These are phyloP conservation scores for Aurelia aurita complex sp. Pacific DNA, from an alignment of 30 jellyfish, hydroid and myxozoan species.

Conservation along the genomic window DNA sequence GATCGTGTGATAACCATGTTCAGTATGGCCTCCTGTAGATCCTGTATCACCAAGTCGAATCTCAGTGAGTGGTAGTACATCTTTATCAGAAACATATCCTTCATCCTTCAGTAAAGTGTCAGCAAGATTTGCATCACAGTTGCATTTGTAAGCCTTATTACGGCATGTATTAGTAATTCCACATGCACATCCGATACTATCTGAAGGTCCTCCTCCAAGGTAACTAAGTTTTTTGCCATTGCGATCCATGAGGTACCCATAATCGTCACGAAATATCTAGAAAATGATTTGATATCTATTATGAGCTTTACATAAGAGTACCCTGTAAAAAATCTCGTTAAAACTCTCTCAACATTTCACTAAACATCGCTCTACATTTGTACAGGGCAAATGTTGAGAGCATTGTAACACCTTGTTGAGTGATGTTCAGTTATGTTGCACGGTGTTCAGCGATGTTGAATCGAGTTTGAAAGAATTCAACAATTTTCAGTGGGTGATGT, in stretches of 20 bases:
- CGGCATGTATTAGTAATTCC: constrained; percentile 51
- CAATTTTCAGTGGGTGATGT: too few species aligned
- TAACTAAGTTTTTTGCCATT: constrained; percentile 4
- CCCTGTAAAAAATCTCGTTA: too few species aligned
- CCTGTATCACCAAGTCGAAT: constrained; percentile 51
- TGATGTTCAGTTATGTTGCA: too few species aligned
- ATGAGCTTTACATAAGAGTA: too few species aligned
- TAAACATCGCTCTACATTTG: too few species aligned
- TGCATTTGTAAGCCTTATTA: constrained; percentile 13
- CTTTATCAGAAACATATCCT: constrained; percentile 36
- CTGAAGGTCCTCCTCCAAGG: constrained; percentile 59
- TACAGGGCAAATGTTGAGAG: too few species aligned
- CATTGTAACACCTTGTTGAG: too few species aligned
- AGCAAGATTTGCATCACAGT: constrained; percentile 45
- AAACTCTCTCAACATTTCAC: too few species aligned
- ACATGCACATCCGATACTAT: constrained; percentile 67
- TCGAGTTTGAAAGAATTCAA: too few species aligned
- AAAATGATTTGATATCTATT: too few species aligned
- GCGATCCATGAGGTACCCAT: constrained; percentile 21
- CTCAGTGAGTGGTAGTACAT: constrained; percentile 47
- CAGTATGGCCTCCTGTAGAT: constrained; percentile 16
- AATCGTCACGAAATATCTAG: background rate
- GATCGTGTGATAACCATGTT: constrained; percentile 36
- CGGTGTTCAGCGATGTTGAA: too few species aligned
- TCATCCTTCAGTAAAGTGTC: constrained; percentile 11